Evolutionary conservation across 2,888 invertebrate species (phyloP), one percentile per base, ranked within the genome.

Genomic region (Xanthia icteritia): DNA sequence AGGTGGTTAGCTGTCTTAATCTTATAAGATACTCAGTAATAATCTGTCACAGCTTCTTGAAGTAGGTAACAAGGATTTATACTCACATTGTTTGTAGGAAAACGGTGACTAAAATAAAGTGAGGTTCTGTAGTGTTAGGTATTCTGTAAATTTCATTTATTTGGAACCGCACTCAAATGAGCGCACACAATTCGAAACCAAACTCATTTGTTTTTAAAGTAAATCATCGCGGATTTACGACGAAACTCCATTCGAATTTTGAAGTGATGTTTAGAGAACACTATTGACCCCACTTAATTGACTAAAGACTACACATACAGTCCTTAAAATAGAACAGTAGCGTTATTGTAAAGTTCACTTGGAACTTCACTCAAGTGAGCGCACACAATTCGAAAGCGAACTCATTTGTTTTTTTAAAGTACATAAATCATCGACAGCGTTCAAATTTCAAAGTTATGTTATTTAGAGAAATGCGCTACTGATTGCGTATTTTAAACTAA

Each of bases 1-100:
- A 54, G 20, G 20, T n/a, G 51, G 68, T 79, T 60, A 60, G 13
- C n/a, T 8, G 5, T 15, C 58, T 0, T 74, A 67, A 81, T 61
- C 45, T 67, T 67, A 63, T 31, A 8, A 73, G 61, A 63, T 20
- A 48, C 56, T 31, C 17, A 23, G 20, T 61, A 39, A 74, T 81
- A 73, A 36, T 81, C 15, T 81, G 61, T 51, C n/a, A 42, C 23
- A 27, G 11, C 4, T 0, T 58, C 45, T 60, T 66, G 15, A 15
- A 31, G n/a, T n/a, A 39, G 2, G 45, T 31, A 60, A 73, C 60
- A 11, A 31, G 20, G 15, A 39, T 15, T 36, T n/a, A n/a, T n/a
- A n/a, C n/a, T n/a, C n/a, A n/a, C n/a, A n/a, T n/a, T n/a, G n/a
- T n/a, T 31, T 31, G 31, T 31, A 31, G 31, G 31, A 31, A 31